Evolutionary conservation across 1,140 invertebrate species (phyloP).

Genomic region (Hyles euphorbiae): DNA sequence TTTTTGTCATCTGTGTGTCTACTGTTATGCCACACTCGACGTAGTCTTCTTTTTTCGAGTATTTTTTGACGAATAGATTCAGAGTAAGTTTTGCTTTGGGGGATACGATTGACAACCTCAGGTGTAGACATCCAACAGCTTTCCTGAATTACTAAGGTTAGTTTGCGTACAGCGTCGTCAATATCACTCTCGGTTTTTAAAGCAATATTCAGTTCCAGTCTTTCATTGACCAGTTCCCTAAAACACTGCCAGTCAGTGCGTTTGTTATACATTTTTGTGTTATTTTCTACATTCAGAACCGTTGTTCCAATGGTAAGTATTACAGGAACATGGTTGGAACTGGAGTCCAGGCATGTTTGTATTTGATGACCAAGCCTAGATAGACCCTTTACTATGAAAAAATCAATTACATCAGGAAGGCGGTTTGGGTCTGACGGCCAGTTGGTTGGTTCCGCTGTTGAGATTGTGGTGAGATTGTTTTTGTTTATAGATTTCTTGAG

Average conservation of each 20-base stretch:
- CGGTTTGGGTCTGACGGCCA: conserved; percentile 9
- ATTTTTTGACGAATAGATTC: not conserved
- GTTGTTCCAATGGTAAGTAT: conserved; percentile 8
- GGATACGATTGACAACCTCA: not conserved
- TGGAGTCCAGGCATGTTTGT: conserved; percentile 12
- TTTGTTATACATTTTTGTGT: conserved; percentile 8
- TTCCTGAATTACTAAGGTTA: no score
- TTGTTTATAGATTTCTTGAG: conserved; percentile 16
- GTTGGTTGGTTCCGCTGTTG: conserved; percentile 8
- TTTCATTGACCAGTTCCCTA: no score
- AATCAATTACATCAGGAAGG: conserved; percentile 17
- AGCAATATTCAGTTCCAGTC: no score
- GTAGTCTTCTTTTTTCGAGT: conserved; percentile 15
- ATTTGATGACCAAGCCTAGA: conserved; percentile 12
- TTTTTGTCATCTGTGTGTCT: conserved; percentile 11
- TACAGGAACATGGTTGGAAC: conserved; percentile 15
- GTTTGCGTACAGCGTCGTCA: no score
- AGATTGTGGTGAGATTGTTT: conserved; percentile 5
- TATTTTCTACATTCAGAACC: conserved; percentile 3
- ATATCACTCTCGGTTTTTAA: no score
- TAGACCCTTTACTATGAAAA: conserved; percentile 20
- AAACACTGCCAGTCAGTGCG: no score
- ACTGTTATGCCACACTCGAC: conserved; percentile 12
- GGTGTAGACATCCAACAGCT: conserved; percentile 2
- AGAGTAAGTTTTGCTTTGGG: no score